These are phyloP conservation scores for Anthrax anthrax DNA, from an alignment of 2,888 invertebrate species.

Conservation along the genomic window DNA sequence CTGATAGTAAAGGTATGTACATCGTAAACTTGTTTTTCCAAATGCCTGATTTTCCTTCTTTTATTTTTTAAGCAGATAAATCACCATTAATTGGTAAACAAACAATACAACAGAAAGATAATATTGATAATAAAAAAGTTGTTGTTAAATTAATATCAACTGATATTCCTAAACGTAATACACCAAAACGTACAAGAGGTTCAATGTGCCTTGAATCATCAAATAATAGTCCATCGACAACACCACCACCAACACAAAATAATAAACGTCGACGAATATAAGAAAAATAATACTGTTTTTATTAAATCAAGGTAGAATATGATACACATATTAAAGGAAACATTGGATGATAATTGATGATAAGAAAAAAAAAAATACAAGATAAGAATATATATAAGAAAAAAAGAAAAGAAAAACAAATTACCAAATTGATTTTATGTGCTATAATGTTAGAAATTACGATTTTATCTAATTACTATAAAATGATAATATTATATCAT, in stretches of 20 bases:
- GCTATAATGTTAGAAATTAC: no score
- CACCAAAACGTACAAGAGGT: slow-evolving; percentile 32
- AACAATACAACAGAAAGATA: slow-evolving; percentile 19
- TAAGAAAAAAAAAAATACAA: neutral
- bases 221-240: slow-evolving; percentile 31
- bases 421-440: no score
- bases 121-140: slow-evolving; percentile 24
- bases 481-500: no score
- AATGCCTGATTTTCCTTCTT: neutral
- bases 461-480: no score
- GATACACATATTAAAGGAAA: no score
- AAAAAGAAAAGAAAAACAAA: neutral
- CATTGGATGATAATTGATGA: no score
- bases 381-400: neutral
- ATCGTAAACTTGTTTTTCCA: no score
- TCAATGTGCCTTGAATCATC: slow-evolving; percentile 34
- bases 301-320: no score
- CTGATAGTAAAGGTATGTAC: neutral
- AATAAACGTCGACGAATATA: slow-evolving; percentile 32
- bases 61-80: neutral
- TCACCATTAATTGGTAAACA: slow-evolving; percentile 15
- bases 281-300: slow-evolving; percentile 4
- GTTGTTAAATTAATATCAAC: slow-evolving; percentile 17
- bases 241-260: slow-evolving; percentile 29
- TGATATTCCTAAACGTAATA: slow-evolving; percentile 6